These are phyloP conservation scores for Aleiodes leptofemur DNA, from an alignment of 2,888 invertebrate species.

Conservation along the genomic window DNA sequence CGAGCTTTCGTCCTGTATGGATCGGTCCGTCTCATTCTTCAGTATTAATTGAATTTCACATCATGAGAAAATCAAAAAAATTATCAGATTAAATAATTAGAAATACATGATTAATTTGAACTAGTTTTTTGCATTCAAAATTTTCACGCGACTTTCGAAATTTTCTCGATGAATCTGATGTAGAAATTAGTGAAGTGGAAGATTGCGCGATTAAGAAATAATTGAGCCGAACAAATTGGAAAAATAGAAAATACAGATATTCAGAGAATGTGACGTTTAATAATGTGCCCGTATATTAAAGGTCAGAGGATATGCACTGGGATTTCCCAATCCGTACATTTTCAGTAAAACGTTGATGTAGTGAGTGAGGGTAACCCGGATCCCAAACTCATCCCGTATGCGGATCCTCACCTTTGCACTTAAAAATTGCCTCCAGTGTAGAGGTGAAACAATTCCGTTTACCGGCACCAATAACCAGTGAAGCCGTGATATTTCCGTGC, in stretches of 20 bases:
- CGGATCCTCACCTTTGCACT: constrained; percentile 29
- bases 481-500: background rate
- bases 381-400: constrained; percentile 27
- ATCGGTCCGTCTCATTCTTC: constrained; percentile 51
- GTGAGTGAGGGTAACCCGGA: constrained; percentile 10
- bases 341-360: constrained; percentile 26
- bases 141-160: background rate
- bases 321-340: constrained; percentile 16
- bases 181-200: constrained; percentile 2
- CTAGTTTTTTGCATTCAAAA: background rate
- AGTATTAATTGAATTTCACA: constrained; percentile 8
- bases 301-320: constrained; percentile 45
- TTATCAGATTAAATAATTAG: background rate
- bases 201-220: background rate
- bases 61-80: background rate
- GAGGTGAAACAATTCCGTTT: constrained; percentile 3
- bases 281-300: constrained; percentile 35
- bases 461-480: constrained; percentile 1
- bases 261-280: constrained; percentile 23
- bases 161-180: background rate
- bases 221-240: too few species aligned
- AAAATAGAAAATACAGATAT: background rate
- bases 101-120: background rate
- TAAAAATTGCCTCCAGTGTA: constrained; percentile 23
- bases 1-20: constrained; percentile 67